Base-by-base conservation (phyloP, 2,113 vertebrate species). In the Apteryx mantelli region DNA sequence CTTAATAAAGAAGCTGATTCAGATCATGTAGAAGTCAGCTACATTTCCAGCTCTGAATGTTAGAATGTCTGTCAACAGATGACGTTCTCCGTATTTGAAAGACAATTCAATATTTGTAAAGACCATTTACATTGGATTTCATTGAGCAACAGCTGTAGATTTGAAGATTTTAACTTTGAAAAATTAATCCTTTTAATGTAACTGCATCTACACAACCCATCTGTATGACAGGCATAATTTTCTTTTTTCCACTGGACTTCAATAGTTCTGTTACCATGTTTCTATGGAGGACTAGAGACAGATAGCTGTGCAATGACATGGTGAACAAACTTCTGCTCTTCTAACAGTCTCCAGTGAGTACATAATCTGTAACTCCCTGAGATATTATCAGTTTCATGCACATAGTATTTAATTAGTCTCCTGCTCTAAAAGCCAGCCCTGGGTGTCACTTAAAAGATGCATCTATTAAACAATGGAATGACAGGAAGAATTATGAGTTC, bases 391-490 rank as follows among this genome's bases (percentile, higher is more conserved):
- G 73, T 86, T 95, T 89, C 64, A 58, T 14, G 46, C 48, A 40
- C 40, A 52, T 78, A 73, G 79, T 79, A 91, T 90, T 97, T 97
- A 95, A 95, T 94, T 92, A 96, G 65, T 68, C 50, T 91, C 58
- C 42, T 64, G 66, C 84, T 92, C 94, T 95, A 94, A 97, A 92
- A 89, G 78, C 71, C 89, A 95, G 74, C 53, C 90, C 80, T 88
- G 60, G 42, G 58, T 95, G 92, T 88, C 93, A 91, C 81, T 97
- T 94, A 86, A 86, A 91, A 92, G 90, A 82, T 11, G 19, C 86
- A 82, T 75, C 74, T 93, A 69, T 86, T 91, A 88, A 83, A 84
- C 75, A 91, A 60, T 6, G 69, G 82, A 91, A 80, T 71, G 97
- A 90, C 95, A 96, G 86, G 63, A 94, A 86, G 86, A 96, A 91